A percentile compares a stretch with the other conserved stretches of the same genome.
Conservation (phyloP, 2,888 invertebrate genomes). For the Drosophila buzzatii region DNA sequence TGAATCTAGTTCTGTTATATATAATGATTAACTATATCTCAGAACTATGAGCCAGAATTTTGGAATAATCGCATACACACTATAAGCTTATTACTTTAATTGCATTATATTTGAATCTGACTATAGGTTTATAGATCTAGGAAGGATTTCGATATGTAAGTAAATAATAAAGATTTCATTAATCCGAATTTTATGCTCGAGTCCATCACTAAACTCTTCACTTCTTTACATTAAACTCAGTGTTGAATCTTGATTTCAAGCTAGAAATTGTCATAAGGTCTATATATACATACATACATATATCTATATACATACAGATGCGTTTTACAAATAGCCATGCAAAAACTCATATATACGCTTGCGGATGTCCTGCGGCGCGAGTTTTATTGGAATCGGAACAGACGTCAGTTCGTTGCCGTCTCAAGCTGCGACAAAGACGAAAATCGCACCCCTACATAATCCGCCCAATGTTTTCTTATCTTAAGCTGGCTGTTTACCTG, state of each 20-base stretch:
- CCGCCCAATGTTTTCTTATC: constrained; percentile 57
- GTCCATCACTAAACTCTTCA: neutral
- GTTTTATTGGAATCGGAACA: constrained; percentile 47
- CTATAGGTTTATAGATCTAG: neutral
- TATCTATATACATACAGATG: neutral
- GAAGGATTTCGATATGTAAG: neutral
- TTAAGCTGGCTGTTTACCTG: constrained; percentile 63
- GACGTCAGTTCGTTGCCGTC: constrained; percentile 51
- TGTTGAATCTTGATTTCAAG: neutral
- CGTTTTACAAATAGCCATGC: constrained; percentile 19
- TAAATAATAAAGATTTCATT: neutral
- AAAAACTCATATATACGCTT: constrained; percentile 3
- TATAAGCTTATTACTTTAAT: neutral
- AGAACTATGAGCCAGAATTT: neutral
- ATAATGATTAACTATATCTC: neutral
- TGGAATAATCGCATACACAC: neutral
- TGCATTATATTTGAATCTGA: neutral
- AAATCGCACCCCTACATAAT: constrained; percentile 74
- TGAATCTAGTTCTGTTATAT: neutral
- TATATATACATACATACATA: neutral
- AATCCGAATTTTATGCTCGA: too few species aligned
- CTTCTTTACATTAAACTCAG: neutral
- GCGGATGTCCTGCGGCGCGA: constrained; percentile 65
- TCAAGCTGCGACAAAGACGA: constrained; percentile 59
- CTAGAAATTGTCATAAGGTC: neutral